Evolutionary conservation across 2,797 vertebrate species (phyloP).

Genomic region (Chromis chromis): DNA sequence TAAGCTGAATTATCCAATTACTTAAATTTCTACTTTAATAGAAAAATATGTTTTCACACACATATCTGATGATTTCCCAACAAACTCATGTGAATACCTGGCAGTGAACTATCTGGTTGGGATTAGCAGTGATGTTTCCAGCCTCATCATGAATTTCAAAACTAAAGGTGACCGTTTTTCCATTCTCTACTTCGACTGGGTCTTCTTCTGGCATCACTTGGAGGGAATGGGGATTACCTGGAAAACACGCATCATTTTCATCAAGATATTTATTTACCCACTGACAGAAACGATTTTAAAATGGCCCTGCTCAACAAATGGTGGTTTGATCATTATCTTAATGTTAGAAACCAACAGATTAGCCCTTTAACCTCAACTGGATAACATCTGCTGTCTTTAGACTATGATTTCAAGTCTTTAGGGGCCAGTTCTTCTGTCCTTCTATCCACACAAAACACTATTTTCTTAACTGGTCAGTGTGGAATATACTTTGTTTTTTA

Average conservation of each 20-base stretch:
- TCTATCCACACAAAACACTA: too few relatives aligned
- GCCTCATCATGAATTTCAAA: slow-evolving; percentile 90
- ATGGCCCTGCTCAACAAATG: not conserved
- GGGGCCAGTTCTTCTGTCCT: not conserved
- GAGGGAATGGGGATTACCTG: slow-evolving; percentile 85
- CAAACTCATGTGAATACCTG: slow-evolving; percentile 85
- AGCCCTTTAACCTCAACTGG: too few relatives aligned
- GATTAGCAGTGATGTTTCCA: slow-evolving; percentile 88
- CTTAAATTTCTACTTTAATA: too few relatives aligned
- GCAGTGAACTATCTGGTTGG: slow-evolving; percentile 87
- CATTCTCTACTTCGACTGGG: slow-evolving; percentile 87
- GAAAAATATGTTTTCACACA: not conserved
- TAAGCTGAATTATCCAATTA: too few relatives aligned
- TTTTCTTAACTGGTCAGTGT: too few relatives aligned
- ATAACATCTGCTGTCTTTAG: too few relatives aligned
- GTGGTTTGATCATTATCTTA: not conserved
- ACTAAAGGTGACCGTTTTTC: slow-evolving; percentile 84
- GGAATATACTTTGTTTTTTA: too few relatives aligned
- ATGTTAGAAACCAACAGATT: not conserved
- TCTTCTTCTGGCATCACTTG: slow-evolving; percentile 84
- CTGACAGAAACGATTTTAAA: not conserved
- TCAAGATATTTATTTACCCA: not conserved
- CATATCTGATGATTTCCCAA: not conserved
- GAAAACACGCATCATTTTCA: slow-evolving; percentile 29
- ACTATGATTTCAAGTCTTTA: not conserved